phyloP scores from a whole-genome alignment of 2,113 vertebrate species.

The Myotis brandtii region DNA sequence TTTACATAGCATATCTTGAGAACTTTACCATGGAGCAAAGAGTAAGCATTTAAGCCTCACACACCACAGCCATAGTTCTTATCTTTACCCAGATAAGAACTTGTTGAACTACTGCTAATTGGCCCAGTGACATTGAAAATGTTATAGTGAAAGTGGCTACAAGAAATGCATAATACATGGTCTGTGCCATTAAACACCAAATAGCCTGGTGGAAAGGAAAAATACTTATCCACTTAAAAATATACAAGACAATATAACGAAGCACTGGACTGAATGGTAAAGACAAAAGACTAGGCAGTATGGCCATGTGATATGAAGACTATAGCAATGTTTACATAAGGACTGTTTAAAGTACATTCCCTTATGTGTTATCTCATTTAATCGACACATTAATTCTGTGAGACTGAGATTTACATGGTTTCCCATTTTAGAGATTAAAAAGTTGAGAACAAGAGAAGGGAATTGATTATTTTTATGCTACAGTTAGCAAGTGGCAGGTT shows the following conservation, averaged over 20 bases:
- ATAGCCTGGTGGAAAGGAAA: neutral
- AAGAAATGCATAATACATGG: neutral
- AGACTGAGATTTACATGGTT: neutral
- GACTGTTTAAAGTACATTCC: neutral
- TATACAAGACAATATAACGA: neutral
- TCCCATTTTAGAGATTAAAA: slow-evolving; percentile 8
- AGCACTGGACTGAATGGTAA: neutral
- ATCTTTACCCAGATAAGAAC: neutral
- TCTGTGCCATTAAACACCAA: neutral
- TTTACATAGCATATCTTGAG: neutral
- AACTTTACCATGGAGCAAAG: neutral
- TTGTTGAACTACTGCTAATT: neutral
- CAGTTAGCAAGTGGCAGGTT: neutral
- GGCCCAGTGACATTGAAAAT: neutral
- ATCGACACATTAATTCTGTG: neutral
- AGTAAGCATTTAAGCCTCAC: neutral
- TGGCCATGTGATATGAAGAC: neutral
- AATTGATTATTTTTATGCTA: neutral
- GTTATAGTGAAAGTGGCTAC: neutral
- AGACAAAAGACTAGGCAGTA: neutral
- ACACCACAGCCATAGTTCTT: neutral
- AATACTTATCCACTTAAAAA: neutral
- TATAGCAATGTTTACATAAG: neutral
- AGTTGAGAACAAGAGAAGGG: neutral
- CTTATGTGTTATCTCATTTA: neutral